Conservation (phyloP, 2,888 invertebrate species). For the Drosophila paracracens region DNA sequence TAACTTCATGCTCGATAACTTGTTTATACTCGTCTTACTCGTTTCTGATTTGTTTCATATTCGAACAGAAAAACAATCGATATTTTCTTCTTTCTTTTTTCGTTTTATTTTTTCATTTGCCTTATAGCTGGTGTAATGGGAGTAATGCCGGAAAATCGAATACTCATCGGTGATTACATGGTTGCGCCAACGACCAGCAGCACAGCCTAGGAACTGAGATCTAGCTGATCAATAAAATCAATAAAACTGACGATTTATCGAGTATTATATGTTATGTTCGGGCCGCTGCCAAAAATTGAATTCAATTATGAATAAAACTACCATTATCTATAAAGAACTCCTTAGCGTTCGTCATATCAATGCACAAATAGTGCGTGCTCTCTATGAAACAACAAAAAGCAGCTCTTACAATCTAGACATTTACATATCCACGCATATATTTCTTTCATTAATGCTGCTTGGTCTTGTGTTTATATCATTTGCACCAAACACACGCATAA, state of each 20-base stretch:
- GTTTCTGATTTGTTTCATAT: slow-evolving; percentile 9
- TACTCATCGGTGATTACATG: slow-evolving; percentile 88
- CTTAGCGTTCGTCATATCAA: slow-evolving; percentile 74
- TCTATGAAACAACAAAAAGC: slow-evolving; percentile 5
- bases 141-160: slow-evolving; percentile 88
- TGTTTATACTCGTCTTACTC: background rate
- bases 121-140: slow-evolving; percentile 86
- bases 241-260: slow-evolving; percentile 39
- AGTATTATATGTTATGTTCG: slow-evolving; percentile 54
- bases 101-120: slow-evolving; percentile 42
- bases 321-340: slow-evolving; percentile 9
- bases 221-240: slow-evolving; percentile 1
- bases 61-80: slow-evolving; percentile 8
- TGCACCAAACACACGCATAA: slow-evolving; percentile 41
- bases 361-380: slow-evolving; percentile 48
- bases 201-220: slow-evolving; percentile 61
- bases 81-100: slow-evolving; percentile 27
- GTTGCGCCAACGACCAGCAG: slow-evolving; percentile 86
- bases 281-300: slow-evolving; percentile 12
- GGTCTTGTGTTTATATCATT: slow-evolving; percentile 59
- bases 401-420: slow-evolving; percentile 18
- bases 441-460: slow-evolving; percentile 53
- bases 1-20: slow-evolving; percentile 34
- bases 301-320: slow-evolving; percentile 16
- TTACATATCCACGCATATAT: slow-evolving; percentile 30